Conservation (phyloP, 2,797 vertebrate species). For the Spea hammondii region DNA sequence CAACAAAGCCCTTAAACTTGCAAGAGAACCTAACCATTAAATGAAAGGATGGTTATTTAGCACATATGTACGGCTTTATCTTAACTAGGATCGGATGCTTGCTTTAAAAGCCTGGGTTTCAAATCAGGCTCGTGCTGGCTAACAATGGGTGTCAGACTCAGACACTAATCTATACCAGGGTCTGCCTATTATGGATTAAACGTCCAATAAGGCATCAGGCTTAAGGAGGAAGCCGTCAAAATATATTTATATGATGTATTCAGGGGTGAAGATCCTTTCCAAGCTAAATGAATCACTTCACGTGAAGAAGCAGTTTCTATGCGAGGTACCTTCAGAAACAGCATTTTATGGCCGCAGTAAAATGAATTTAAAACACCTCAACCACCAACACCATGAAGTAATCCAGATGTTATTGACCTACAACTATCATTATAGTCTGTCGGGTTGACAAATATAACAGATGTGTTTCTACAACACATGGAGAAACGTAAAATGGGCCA, state of each 20-base stretch:
- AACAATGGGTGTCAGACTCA: slow-evolving; percentile 32
- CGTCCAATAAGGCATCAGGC: slow-evolving; percentile 35
- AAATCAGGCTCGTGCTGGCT: slow-evolving; percentile 14
- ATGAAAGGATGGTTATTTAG: slow-evolving; percentile 18
- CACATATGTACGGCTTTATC: slow-evolving; percentile 23
- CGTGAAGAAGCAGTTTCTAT: neutral
- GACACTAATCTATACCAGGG: slow-evolving; percentile 44
- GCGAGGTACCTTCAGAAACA: neutral
- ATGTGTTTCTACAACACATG: too few species aligned
- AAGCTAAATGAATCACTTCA: slow-evolving; percentile 34
- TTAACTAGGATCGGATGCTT: slow-evolving; percentile 21
- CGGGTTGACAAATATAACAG: too few species aligned
- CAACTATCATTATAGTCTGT: too few species aligned
- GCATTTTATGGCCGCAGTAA: neutral
- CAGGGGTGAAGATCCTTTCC: slow-evolving; percentile 12
- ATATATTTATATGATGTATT: slow-evolving; percentile 29
- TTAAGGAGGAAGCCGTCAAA: slow-evolving; percentile 22
- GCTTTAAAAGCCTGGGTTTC: slow-evolving; percentile 10
- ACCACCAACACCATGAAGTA: neutral
- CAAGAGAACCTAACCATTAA: slow-evolving; percentile 9
- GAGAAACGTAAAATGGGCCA: too few species aligned
- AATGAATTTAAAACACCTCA: neutral
- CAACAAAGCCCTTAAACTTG: neutral
- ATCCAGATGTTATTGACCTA: too few species aligned
- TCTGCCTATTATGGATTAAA: slow-evolving; percentile 45